A percentile compares a stretch with the other conserved stretches of the same genome.
Conservation (phyloP, 2,113 vertebrate genomes). For the Sorex fumeus region DNA sequence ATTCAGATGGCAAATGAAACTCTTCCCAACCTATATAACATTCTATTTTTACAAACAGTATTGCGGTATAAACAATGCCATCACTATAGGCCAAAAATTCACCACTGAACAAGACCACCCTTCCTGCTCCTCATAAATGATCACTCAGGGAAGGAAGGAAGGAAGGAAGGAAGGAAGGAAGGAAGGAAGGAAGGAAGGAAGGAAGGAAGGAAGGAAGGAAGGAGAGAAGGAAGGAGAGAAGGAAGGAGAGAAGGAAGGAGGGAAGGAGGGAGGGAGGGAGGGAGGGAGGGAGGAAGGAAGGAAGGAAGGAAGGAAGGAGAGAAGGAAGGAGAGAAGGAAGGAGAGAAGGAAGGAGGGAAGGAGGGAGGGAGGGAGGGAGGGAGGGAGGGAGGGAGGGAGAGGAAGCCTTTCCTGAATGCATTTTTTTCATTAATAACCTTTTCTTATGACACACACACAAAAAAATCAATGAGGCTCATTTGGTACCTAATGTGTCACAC, state of each 20-base stretch:
- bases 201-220: too few species aligned
- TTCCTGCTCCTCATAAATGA: not conserved
- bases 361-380: too few species aligned
- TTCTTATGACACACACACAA: slow-evolving; percentile 43
- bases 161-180: too few species aligned
- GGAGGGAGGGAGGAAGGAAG: too few species aligned
- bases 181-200: too few species aligned
- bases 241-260: too few species aligned
- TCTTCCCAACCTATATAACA: not conserved
- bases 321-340: too few species aligned
- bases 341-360: too few species aligned
- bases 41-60: not conserved
- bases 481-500: not conserved
- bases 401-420: slow-evolving; percentile 29
- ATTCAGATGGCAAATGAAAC: slow-evolving; percentile 3
- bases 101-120: slow-evolving; percentile 19
- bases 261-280: too few species aligned
- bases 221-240: too few species aligned
- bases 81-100: not conserved
- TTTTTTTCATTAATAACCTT: slow-evolving; percentile 49
- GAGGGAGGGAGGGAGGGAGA: too few species aligned
- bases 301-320: too few species aligned
- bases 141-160: not conserved
- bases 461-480: not conserved
- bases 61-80: not conserved